Evolutionary conservation across 2,113 vertebrate species (phyloP).

Genomic region (Gnathonemus echidnorhynchus): DNA sequence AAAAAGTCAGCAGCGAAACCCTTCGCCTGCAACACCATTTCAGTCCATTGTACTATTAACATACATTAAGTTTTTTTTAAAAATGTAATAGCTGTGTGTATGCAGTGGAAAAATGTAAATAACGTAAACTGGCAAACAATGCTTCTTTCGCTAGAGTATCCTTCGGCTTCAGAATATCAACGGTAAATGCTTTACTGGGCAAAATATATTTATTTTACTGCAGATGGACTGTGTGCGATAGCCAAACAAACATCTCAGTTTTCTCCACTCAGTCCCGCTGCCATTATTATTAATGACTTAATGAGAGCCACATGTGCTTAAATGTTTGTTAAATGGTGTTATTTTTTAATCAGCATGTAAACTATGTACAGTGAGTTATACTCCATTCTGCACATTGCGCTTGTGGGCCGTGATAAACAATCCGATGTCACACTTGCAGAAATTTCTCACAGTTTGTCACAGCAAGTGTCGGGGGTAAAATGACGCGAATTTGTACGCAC

Average conservation of each 20-base stretch:
- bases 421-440: constrained; percentile 5
- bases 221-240: background rate
- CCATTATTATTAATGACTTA: background rate
- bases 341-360: background rate
- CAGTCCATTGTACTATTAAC: background rate
- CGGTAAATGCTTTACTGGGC: background rate
- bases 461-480: constrained; percentile 12
- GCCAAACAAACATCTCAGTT: background rate
- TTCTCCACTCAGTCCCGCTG: background rate
- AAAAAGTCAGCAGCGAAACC: background rate
- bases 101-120: background rate
- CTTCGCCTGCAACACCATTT: background rate
- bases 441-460: background rate
- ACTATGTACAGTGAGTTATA: background rate
- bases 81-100: too few relatives aligned
- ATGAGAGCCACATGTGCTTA: background rate
- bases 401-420: background rate
- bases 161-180: background rate
- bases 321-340: background rate
- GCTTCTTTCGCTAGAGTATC: background rate
- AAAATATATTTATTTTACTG: background rate
- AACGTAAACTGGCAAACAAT: background rate
- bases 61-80: background rate
- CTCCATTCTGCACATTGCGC: background rate
- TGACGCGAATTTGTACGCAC: background rate